These are phyloP conservation scores for Bellardia pandia DNA, from an alignment of 2,888 invertebrate species.

Conservation along the genomic window DNA sequence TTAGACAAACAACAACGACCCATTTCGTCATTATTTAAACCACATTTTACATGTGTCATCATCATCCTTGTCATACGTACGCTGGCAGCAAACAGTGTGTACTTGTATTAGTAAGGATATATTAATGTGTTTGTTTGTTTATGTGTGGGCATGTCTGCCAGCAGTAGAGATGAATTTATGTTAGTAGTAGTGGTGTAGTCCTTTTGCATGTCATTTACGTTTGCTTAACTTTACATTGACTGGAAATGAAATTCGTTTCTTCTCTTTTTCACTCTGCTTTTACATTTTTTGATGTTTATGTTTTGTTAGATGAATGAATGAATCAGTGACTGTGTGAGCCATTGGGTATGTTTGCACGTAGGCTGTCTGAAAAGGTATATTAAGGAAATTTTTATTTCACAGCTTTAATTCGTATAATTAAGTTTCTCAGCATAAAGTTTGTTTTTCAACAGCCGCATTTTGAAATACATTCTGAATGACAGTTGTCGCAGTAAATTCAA, in stretches of 20 bases:
- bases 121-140: background rate
- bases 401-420: too few relatives aligned
- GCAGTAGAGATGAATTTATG: constrained; percentile 26
- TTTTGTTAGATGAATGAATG: constrained; percentile 28
- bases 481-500: too few relatives aligned
- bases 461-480: too few relatives aligned
- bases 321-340: constrained; percentile 24
- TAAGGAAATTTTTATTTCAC: too few relatives aligned
- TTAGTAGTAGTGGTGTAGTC: constrained; percentile 55
- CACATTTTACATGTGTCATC: constrained; percentile 82
- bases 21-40: constrained; percentile 82
- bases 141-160: constrained; percentile 1
- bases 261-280: constrained; percentile 31
- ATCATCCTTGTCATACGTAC: constrained; percentile 66
- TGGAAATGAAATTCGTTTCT: constrained; percentile 52
- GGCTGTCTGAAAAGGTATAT: background rate
- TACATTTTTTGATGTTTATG: constrained; percentile 65
- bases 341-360: constrained; percentile 21
- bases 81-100: constrained; percentile 52
- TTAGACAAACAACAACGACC: constrained; percentile 66
- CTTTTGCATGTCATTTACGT: constrained; percentile 74
- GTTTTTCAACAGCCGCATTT: too few relatives aligned
- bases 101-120: constrained; percentile 34
- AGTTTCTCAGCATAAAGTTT: too few relatives aligned
- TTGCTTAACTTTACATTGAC: constrained; percentile 61